Percentiles rank a stretch among this genome's conserved stretches.
Conservation (phyloP, 2,797 vertebrate species). For the Premnoplex brunnescens region DNA sequence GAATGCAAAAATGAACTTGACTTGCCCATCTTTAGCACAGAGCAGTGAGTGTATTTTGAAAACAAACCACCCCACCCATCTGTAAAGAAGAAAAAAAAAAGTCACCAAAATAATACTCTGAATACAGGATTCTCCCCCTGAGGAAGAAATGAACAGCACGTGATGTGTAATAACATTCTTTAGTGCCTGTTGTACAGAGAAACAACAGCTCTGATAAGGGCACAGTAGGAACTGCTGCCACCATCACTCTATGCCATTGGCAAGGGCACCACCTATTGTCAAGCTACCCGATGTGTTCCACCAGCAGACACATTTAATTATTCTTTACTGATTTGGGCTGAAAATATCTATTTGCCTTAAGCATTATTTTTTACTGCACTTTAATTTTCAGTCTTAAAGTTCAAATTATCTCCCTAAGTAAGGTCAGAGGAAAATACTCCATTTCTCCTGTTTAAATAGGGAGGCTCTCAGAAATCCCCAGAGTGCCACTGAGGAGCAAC, state of each 20-base stretch:
- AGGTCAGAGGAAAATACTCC: not conserved
- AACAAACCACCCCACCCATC: constrained; percentile 10
- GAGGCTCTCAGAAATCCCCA: not conserved
- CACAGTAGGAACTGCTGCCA: not conserved
- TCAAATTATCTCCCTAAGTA: not conserved
- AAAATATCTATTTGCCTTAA: not conserved
- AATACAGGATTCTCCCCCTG: not conserved
- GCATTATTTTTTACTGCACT: not conserved
- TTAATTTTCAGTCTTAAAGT: not conserved
- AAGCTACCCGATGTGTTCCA: accelerated
- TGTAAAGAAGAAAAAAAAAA: not conserved
- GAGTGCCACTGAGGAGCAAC: not conserved
- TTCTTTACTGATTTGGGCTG: not conserved
- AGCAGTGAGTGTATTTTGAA: not conserved
- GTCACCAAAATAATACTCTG: not conserved
- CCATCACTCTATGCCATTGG: not conserved
- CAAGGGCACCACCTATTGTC: constrained; percentile 64
- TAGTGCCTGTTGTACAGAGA: not conserved
- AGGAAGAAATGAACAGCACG: not conserved
- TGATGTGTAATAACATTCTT: constrained; percentile 28
- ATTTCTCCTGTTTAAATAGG: not conserved
- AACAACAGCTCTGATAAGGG: not conserved
- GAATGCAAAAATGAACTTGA: not conserved
- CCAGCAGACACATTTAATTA: not conserved
- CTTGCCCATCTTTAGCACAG: not conserved